Evolutionary conservation across 2,113 vertebrate species (phyloP), one percentile per base, ranked within the genome.

Genomic region (Bufo bufo): DNA sequence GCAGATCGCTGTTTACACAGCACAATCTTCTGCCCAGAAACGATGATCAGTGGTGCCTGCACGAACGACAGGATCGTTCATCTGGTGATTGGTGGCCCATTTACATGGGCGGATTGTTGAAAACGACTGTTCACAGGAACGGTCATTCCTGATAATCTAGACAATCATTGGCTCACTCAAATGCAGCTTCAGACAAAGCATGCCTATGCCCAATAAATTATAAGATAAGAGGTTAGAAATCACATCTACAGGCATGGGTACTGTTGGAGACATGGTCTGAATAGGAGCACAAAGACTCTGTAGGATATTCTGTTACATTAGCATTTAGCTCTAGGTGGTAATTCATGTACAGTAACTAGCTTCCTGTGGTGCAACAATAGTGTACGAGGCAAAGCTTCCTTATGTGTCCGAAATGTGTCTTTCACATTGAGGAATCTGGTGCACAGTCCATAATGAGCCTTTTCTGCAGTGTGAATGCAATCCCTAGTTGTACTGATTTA

Each of bases 261-360:
- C 33, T 33, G 33, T 33, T 33, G 33, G 58, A 63, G 58, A 61
- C n/a, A 58, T 47, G 13, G 56, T 43, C n/a, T 63, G 8, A 7
- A 20, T 13, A 56, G 23, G 17, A 58, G n/a, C 33, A 85, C 83
- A 85, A 85, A 47, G 43, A 6, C 56, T 77, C 71, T 49, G 84
- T 61, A 61, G 54, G 84, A 61, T 63, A 63, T 49, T 23, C 84
- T 85, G 84, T 85, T 85, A 63, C 33, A 77, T 77, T 85, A 61
- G 56, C 17, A 85, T 77, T 85, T 77, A 77, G 72, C 84, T 58
- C 19, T 77, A 77, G 84, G 56, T 75, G 69, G 56, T 75, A 85
- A 56, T 85, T 85, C 59, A 61, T 75, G 54, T 85, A 56, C 65
- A 72, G 66, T 84, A 84, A 54, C 45, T 52, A 84, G 33, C n/a